Evolutionary conservation across 64 coral and sea anemone genomes (phyloP).

Genomic region (Exaiptasia diaphana): DNA sequence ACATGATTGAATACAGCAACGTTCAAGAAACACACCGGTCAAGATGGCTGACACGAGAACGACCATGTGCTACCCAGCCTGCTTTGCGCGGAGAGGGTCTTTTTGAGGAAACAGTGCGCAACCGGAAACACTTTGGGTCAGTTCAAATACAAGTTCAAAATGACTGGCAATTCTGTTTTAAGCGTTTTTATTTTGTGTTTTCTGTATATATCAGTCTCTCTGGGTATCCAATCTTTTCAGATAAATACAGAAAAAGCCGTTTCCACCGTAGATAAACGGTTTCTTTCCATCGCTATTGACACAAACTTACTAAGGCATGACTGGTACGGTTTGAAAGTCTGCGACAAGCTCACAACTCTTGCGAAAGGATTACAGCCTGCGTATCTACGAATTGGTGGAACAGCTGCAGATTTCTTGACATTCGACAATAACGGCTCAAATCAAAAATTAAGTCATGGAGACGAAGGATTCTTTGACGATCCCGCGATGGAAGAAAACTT

Average conservation of each 20-base stretch:
- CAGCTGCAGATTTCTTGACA: slow-evolving; percentile 66
- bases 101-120: too few relatives aligned
- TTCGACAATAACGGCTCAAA: background rate
- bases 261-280: slow-evolving; percentile 21
- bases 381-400: slow-evolving; percentile 73
- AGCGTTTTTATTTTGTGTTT: too few relatives aligned
- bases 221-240: too few relatives aligned
- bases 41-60: background rate
- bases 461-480: background rate
- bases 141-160: too few relatives aligned
- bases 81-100: background rate
- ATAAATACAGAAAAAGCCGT: slow-evolving; percentile 19
- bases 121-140: too few relatives aligned
- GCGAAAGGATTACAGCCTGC: slow-evolving; percentile 64
- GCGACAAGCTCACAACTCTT: slow-evolving; percentile 49
- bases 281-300: slow-evolving; percentile 57
- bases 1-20: slow-evolving; percentile 44
- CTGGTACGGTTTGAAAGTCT: slow-evolving; percentile 26
- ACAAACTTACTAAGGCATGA: background rate
- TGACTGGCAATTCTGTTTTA: too few relatives aligned
- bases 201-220: too few relatives aligned
- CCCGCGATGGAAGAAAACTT: background rate
- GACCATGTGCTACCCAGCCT: slow-evolving; percentile 8
- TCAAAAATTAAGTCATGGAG: background rate
- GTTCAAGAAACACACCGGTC: background rate